Percentiles rank a stretch among this genome's conserved stretches.
phyloP scores from a whole-genome alignment of 2,113 vertebrate genomes.

The Myotis brandtii region DNA sequence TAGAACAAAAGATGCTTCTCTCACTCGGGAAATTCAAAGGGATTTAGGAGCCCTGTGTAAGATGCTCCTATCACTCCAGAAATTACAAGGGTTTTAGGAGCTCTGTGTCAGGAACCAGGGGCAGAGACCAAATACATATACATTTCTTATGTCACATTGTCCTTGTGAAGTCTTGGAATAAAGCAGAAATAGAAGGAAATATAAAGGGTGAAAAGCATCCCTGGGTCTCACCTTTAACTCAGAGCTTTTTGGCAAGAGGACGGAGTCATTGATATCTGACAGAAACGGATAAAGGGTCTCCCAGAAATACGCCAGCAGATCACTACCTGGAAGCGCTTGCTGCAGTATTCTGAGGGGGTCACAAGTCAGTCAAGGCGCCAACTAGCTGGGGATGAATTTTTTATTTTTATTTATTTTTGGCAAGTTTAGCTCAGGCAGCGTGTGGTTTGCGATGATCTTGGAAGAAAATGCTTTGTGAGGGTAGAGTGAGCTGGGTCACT shows the following conservation, averaged over 20 bases:
- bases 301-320: background rate
- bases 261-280: background rate
- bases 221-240: background rate
- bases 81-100: background rate
- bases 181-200: background rate
- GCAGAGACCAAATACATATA: background rate
- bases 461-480: background rate
- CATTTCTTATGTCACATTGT: background rate
- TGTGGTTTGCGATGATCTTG: background rate
- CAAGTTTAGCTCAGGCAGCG: background rate
- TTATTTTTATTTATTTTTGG: background rate
- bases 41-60: background rate
- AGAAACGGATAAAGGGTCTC: background rate
- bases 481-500: background rate
- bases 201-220: background rate
- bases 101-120: background rate
- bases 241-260: background rate
- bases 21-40: background rate
- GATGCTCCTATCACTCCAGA: background rate
- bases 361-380: background rate
- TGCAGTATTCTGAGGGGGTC: background rate
- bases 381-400: background rate
- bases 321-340: background rate
- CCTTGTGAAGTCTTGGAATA: conserved; percentile 2
- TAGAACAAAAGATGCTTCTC: background rate